Conservation (phyloP, 1,140 invertebrate genomes). For the Eumeta japonica region DNA sequence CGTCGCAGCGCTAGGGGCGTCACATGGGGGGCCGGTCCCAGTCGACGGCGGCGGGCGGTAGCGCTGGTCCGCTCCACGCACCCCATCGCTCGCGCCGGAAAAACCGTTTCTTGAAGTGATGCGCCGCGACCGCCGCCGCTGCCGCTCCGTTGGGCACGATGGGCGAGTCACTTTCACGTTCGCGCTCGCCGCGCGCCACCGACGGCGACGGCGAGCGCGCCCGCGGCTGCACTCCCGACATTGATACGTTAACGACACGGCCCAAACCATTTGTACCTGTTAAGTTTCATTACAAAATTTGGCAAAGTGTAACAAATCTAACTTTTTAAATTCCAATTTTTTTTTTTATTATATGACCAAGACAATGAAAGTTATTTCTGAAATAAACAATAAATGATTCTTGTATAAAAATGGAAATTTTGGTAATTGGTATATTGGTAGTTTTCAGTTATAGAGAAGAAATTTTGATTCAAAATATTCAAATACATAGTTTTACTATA, state of each 20-base stretch:
- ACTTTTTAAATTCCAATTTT: no score
- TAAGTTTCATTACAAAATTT: no score
- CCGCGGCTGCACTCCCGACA: constrained; percentile 24
- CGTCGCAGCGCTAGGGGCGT: constrained; percentile 31
- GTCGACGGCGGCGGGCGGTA: constrained; percentile 37
- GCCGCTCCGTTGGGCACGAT: constrained; percentile 6
- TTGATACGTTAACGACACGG: constrained; percentile 44
- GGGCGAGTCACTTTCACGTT: constrained; percentile 33
- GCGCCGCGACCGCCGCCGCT: constrained; percentile 32
- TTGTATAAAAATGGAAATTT: no score
- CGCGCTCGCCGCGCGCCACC: constrained; percentile 66
- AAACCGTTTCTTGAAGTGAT: constrained; percentile 80
- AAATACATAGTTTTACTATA: no score
- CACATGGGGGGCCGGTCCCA: constrained; percentile 64
- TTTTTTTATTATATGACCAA: no score
- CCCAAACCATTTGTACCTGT: no score
- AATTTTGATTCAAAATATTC: no score
- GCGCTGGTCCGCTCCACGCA: constrained; percentile 49
- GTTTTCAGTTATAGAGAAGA: no score
- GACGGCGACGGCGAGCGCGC: constrained; percentile 34
- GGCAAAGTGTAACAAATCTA: no score
- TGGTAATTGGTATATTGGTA: no score
- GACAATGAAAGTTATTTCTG: no score
- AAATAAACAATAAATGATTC: no score
- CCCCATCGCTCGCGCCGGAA: constrained; percentile 67